Conservation (phyloP, 2,113 vertebrate genomes). For the Pedionomus torquatus region DNA sequence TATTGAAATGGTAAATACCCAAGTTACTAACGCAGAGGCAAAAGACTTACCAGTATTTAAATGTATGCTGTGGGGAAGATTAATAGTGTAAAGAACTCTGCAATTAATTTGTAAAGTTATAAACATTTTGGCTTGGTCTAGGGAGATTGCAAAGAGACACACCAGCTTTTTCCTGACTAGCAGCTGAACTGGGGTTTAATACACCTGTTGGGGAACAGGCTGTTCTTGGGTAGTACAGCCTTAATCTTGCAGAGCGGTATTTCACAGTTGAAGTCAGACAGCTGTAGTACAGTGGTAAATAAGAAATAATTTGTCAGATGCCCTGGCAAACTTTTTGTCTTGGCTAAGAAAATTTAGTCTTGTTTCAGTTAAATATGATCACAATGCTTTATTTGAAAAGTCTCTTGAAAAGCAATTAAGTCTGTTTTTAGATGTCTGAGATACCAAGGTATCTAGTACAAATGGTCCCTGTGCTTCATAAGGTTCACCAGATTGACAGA, state of each 20-base stretch:
- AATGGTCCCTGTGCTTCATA: background rate
- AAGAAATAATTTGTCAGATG: background rate
- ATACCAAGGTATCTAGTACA: background rate
- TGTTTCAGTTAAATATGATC: background rate
- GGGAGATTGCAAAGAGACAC: background rate
- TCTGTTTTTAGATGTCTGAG: background rate
- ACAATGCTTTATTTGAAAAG: background rate
- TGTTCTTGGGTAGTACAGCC: background rate
- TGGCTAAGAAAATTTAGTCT: background rate
- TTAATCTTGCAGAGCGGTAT: background rate
- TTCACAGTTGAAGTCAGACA: background rate
- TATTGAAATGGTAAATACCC: background rate
- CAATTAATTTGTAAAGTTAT: background rate
- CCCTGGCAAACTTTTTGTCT: background rate
- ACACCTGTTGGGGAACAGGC: background rate
- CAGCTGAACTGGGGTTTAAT: background rate
- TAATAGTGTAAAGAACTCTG: background rate
- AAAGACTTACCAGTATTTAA: background rate
- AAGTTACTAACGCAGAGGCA: background rate
- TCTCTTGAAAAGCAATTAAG: background rate
- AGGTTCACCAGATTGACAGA: too few species aligned
- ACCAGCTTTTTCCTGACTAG: background rate
- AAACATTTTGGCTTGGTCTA: background rate
- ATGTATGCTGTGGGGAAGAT: background rate
- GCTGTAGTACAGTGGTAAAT: background rate